Evolutionary conservation across 2,888 invertebrate genomes (phyloP).

Genomic region (Gastracanthus pulcherrimus): DNA sequence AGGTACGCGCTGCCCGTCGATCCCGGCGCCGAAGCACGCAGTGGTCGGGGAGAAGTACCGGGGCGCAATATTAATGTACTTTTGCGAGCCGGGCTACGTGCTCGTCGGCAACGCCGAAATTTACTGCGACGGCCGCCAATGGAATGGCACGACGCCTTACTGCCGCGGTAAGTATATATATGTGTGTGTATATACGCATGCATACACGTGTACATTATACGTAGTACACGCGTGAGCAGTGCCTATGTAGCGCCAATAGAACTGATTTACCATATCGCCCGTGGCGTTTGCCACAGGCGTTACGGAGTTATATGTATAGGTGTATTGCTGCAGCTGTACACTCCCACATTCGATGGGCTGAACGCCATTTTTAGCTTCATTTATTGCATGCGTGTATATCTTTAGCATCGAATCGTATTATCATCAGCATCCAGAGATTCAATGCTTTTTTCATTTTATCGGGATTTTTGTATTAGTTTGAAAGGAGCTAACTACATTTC

Average conservation of each 20-base stretch:
- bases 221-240: too few relatives aligned
- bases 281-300: conserved; percentile 10
- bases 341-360: conserved; percentile 8
- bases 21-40: conserved; percentile 79
- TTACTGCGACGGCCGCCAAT: conserved; percentile 86
- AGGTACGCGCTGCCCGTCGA: conserved; percentile 82
- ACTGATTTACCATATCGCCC: conserved; percentile 43
- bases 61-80: conserved; percentile 82
- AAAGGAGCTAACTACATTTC: too few relatives aligned
- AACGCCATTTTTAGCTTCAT: conserved; percentile 36
- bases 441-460: too few relatives aligned
- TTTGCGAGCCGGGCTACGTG: conserved; percentile 83
- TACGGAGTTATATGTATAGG: background rate
- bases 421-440: too few relatives aligned
- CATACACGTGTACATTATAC: background rate
- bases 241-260: background rate
- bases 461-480: too few relatives aligned
- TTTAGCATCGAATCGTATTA: background rate
- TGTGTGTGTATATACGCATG: background rate
- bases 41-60: conserved; percentile 78
- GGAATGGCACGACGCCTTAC: conserved; percentile 84
- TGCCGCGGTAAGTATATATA: conserved; percentile 80
- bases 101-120: conserved; percentile 81
- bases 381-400: conserved; percentile 8
- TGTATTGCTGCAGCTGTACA: background rate